phyloP scores from a whole-genome alignment of 1,140 invertebrate genomes.

The Trichomalopsis sarcophagae region DNA sequence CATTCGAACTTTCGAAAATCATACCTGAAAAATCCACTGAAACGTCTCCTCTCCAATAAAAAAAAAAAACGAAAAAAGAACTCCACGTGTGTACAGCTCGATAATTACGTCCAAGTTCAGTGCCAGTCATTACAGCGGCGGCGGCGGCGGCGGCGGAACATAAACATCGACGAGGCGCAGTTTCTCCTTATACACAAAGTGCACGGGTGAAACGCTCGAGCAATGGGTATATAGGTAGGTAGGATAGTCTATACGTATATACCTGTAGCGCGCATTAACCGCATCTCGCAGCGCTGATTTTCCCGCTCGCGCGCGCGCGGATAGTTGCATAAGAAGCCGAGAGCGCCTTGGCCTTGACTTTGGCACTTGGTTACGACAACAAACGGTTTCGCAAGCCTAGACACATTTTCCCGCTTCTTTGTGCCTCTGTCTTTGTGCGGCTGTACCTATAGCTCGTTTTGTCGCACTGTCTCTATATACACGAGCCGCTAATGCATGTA shows the following conservation, averaged over 20 bases:
- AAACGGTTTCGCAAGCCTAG: constrained; percentile 56
- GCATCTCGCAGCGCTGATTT: constrained; percentile 46
- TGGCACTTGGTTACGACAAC: constrained; percentile 69
- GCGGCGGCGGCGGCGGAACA: background rate
- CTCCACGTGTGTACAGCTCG: background rate
- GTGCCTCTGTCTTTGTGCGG: background rate
- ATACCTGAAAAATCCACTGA: too few relatives aligned
- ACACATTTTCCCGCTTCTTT: constrained; percentile 42
- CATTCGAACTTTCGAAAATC: too few relatives aligned
- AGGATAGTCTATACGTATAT: background rate
- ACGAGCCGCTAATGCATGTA: too few relatives aligned
- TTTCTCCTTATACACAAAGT: background rate
- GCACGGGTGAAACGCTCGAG: background rate
- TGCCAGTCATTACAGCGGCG: background rate
- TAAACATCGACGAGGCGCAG: background rate
- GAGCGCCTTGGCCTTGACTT: constrained; percentile 68
- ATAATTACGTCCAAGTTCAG: constrained; percentile 33
- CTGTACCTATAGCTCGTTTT: background rate
- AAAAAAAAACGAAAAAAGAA: too few relatives aligned
- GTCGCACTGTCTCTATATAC: too few relatives aligned
- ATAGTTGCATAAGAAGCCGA: constrained; percentile 64
- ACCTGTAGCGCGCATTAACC: constrained; percentile 11
- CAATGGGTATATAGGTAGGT: constrained; percentile 20
- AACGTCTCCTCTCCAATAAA: too few relatives aligned
- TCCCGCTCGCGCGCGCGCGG: constrained; percentile 38